A percentile compares a stretch with the other conserved stretches of the same genome.
Conservation (phyloP, 2,888 invertebrate genomes). For the Heliconius aoede region DNA sequence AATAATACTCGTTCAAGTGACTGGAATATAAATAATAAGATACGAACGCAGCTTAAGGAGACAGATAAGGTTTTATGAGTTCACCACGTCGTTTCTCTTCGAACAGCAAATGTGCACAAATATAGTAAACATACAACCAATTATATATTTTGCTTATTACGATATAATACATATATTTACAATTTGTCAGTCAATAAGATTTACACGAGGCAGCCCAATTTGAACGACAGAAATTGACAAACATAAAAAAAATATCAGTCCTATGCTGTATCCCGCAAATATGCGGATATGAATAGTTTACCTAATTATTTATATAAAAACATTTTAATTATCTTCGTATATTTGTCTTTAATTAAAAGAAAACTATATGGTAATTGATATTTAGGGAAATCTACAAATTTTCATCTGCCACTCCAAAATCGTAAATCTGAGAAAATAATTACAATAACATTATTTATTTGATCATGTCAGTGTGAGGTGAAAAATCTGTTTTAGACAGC, state of each 20-base stretch:
- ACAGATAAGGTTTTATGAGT: conserved; percentile 83
- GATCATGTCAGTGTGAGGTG: neutral
- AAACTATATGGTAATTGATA: too few relatives aligned
- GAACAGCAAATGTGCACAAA: conserved; percentile 74
- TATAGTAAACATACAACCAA: conserved; percentile 45
- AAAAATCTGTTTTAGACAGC: neutral
- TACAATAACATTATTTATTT: neutral
- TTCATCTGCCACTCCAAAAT: neutral
- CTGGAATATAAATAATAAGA: conserved; percentile 54
- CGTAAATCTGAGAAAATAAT: neutral
- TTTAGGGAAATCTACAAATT: too few relatives aligned
- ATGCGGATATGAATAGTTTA: too few relatives aligned
- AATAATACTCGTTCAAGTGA: conserved; percentile 10
- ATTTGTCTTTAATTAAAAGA: too few relatives aligned
- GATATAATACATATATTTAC: neutral
- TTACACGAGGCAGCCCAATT: too few relatives aligned
- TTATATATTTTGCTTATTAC: neutral
- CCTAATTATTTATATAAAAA: too few relatives aligned
- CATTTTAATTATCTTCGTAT: too few relatives aligned
- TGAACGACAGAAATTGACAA: too few relatives aligned
- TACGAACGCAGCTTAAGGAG: conserved; percentile 68
- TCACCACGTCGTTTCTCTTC: conserved; percentile 78
- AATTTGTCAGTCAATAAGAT: neutral
- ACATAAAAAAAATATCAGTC: too few relatives aligned
- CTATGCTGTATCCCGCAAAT: too few relatives aligned